Evolutionary conservation across 2,797 vertebrate species (phyloP).

Genomic region (Lepilemur ruficaudatus): DNA sequence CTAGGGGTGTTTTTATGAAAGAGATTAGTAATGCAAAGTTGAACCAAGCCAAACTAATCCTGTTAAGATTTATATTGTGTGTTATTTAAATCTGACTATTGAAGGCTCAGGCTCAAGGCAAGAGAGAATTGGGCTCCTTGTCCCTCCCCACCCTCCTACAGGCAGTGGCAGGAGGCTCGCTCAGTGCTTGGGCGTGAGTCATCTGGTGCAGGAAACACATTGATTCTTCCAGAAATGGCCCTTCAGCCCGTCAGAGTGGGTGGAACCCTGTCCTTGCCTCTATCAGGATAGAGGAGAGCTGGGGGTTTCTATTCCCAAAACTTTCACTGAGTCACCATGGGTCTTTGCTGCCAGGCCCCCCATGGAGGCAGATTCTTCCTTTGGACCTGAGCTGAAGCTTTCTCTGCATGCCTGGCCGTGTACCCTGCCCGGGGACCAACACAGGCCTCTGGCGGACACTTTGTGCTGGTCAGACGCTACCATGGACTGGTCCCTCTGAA

Average conservation of each 20-base stretch:
- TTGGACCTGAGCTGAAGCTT: not conserved
- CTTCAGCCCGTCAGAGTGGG: not conserved
- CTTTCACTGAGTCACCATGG: not conserved
- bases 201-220: not conserved
- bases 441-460: not conserved
- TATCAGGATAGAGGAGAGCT: not conserved
- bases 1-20: slow-evolving; percentile 70
- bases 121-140: not conserved
- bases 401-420: not conserved
- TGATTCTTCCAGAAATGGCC: not conserved
- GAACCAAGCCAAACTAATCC: slow-evolving; percentile 63
- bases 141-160: not conserved
- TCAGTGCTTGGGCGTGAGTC: not conserved
- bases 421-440: not conserved
- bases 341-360: not conserved
- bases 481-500: not conserved
- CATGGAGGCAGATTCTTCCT: not conserved
- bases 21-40: slow-evolving; percentile 61
- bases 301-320: not conserved
- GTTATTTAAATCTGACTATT: slow-evolving; percentile 53
- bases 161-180: not conserved
- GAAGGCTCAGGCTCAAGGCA: not conserved
- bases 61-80: slow-evolving; percentile 16
- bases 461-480: not conserved
- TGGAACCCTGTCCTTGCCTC: not conserved